Evolutionary conservation across 2,888 invertebrate species (phyloP), one percentile per base, ranked within the genome.

Genomic region (Acrocyrtus sp.): DNA sequence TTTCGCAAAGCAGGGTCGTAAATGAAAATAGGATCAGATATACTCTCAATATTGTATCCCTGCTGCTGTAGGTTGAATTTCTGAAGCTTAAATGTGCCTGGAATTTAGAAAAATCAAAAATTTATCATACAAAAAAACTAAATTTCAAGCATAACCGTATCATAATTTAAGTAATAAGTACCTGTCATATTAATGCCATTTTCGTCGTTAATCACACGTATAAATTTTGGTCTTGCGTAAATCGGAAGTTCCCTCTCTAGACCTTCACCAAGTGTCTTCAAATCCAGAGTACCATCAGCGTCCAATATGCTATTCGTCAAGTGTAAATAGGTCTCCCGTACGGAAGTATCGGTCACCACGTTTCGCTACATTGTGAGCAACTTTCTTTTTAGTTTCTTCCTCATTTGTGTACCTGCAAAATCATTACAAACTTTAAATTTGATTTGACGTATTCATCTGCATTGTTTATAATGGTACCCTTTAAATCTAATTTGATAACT

Each of bases 1-100:
- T 17, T 2, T 8, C 27, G 15, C n/a, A 15, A 29, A 1, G 21
- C 22, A 2, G 48, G 22, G 82, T 89, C 91, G 82, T 92, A 86
- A 84, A 92, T 92, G 86, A 89, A 96, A 45, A 96, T 83, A 45
- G 89, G 88, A 83, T 95, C 95, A 79, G 88, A 88, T 70, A 92
- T 87, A 82, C 77, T 78, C n/a, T 66, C 80, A 1, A 87, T 84
- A 80, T 97, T 89, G 84, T 91, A 97, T 1, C 93, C 96, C 79
- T 96, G 93, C 77, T 89, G 87, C 83, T 94, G 92, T 75, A 97
- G 88, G 80, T 93, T 92, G 3, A 90, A 88, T 84, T 98, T 98
- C 85, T 94, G 94, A 80, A 98, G 84, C 86, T 98, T 98, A 84
- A 93, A 98, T 0, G 98, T 98, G 81, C 98, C 98, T 94, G 34